Evolutionary conservation across 2,888 invertebrate genomes (phyloP).

Genomic region (Pegoplata infirma): DNA sequence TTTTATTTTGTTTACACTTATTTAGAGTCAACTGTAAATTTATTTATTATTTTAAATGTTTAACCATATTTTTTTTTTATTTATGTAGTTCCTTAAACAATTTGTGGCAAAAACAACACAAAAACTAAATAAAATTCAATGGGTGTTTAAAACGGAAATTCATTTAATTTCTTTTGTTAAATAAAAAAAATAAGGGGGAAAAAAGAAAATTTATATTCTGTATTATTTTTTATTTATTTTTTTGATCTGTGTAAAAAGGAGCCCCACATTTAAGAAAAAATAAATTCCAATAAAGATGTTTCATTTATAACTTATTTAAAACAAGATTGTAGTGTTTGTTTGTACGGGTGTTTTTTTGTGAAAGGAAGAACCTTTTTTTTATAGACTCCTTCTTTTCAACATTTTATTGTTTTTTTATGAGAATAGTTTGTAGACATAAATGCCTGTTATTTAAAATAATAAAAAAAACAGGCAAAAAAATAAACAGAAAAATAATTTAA

Average conservation of each 20-base stretch:
- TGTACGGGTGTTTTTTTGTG: background rate
- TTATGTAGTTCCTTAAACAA: background rate
- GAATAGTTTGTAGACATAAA: conserved; percentile 43
- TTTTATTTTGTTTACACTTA: no score
- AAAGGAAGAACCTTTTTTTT: conserved; percentile 47
- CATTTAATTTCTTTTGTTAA: conserved; percentile 47
- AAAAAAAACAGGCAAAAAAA: background rate
- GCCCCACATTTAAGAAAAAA: conserved; percentile 18
- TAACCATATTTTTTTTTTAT: conserved; percentile 5
- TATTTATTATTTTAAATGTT: conserved; percentile 20
- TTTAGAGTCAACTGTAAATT: no score
- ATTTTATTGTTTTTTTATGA: conserved; percentile 41
- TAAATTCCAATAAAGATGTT: background rate
- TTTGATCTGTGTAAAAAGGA: background rate
- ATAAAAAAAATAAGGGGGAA: background rate
- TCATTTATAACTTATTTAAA: conserved; percentile 47
- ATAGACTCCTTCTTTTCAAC: conserved; percentile 29
- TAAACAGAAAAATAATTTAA: background rate
- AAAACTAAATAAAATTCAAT: conserved; percentile 8
- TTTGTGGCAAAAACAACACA: conserved; percentile 19
- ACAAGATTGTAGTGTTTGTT: conserved; percentile 23
- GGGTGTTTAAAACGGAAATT: conserved; percentile 39
- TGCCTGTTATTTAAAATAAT: conserved; percentile 37
- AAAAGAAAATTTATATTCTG: conserved; percentile 15
- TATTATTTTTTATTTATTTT: no score